These are phyloP conservation scores for Heterodera carotae DNA, from an alignment of 1,140 invertebrate genomes.

Conservation along the genomic window DNA sequence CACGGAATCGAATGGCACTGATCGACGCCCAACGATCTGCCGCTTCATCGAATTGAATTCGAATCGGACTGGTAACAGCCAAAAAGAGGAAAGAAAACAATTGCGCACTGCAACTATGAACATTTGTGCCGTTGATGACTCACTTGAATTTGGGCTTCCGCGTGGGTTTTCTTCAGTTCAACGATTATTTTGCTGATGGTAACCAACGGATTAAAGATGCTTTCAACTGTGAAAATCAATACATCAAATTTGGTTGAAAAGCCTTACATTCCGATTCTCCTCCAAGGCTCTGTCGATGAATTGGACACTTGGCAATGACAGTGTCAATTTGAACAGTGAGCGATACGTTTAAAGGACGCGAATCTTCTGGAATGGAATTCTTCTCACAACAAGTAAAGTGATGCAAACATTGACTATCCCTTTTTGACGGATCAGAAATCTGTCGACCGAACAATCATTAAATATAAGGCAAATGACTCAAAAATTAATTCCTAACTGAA, in stretches of 20 bases:
- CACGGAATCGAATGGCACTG: slow-evolving; percentile 73
- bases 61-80: neutral
- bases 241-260: too few species aligned
- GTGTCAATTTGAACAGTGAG: slow-evolving; percentile 68
- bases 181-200: slow-evolving; percentile 68
- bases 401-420: slow-evolving; percentile 35
- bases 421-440: slow-evolving; percentile 51
- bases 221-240: too few species aligned
- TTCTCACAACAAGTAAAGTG: slow-evolving; percentile 18
- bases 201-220: slow-evolving; percentile 65
- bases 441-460: slow-evolving; percentile 3
- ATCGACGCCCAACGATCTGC: slow-evolving; percentile 49
- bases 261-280: too few species aligned
- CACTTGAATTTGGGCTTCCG: slow-evolving; percentile 68
- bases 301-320: slow-evolving; percentile 66
- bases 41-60: slow-evolving; percentile 11
- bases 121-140: neutral
- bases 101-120: neutral
- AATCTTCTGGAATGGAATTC: slow-evolving; percentile 63
- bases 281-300: slow-evolving; percentile 21
- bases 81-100: too few species aligned
- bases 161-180: slow-evolving; percentile 68
- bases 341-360: slow-evolving; percentile 67
- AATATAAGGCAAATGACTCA: too few species aligned
- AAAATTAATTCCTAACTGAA: slow-evolving; percentile 40